A percentile compares a stretch with the other conserved stretches of the same genome.
Evolutionary conservation across 2,888 invertebrate species (phyloP).

Genomic region (Agrochola lychnidis): DNA sequence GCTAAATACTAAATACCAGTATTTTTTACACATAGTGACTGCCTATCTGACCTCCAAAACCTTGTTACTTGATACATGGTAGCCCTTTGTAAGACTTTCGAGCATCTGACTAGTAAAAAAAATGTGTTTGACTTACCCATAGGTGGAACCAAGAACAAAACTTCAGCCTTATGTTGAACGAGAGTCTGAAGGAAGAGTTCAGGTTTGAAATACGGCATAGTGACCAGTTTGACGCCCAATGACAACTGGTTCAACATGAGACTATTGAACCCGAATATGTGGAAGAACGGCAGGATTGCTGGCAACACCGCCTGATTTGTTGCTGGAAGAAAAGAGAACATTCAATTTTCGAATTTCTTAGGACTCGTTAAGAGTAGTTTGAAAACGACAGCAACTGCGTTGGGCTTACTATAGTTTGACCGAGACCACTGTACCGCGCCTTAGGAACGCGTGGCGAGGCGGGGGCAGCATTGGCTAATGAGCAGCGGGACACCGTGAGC

Average conservation of each 20-base stretch:
- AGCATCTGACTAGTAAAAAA: not conserved
- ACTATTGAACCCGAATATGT: slow-evolving; percentile 94
- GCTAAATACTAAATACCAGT: not conserved
- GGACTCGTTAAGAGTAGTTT: not conserved
- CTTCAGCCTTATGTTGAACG: slow-evolving; percentile 90
- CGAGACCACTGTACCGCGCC: too few relatives aligned
- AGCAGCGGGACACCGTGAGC: too few relatives aligned
- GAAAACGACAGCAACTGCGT: not conserved
- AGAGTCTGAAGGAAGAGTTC: slow-evolving; percentile 92
- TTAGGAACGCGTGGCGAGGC: too few relatives aligned
- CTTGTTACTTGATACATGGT: not conserved
- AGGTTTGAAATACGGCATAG: slow-evolving; percentile 94
- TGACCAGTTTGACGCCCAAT: slow-evolving; percentile 92
- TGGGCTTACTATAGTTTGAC: not conserved
- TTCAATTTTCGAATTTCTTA: not conserved
- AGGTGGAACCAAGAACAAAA: slow-evolving; percentile 94
- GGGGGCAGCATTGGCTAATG: too few relatives aligned
- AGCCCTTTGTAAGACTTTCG: too few relatives aligned
- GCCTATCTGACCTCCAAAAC: too few relatives aligned
- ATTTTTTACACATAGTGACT: not conserved
- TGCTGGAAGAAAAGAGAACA: slow-evolving; percentile 70
- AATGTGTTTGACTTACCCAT: slow-evolving; percentile 90
- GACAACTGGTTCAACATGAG: slow-evolving; percentile 91
- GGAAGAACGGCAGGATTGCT: slow-evolving; percentile 94
- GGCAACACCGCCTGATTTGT: slow-evolving; percentile 91